Base-by-base conservation (phyloP, 2,113 vertebrate genomes). In the Syngnathus typhle region DNA sequence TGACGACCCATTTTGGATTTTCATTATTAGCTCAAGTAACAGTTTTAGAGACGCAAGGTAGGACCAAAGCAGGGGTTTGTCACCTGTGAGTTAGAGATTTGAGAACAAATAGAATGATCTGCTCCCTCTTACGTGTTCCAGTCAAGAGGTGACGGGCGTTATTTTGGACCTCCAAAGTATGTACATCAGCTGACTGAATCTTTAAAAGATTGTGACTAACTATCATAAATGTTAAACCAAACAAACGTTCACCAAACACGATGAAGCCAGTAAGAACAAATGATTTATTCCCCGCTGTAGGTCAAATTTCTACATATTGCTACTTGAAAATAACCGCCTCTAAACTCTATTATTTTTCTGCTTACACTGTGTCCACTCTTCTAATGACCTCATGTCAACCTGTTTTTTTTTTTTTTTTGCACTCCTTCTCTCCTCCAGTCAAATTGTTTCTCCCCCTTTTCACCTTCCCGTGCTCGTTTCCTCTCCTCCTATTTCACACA, bases 271-370 rank as follows among this genome's bases (percentile, higher is more conserved):
- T 5, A 47, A 47, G 15, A 47, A 47, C 46, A 47, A 4, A 32
- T 5, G 5, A 16, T 47, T 16, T 21, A 10, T 52, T 10, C 21
- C 49, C 7, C 12, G 1, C 55, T 15, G 15, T 32, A 32, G 55
- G 38, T 61, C 38, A 61, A 61, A 36, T 32, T 61, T 62, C 12
- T 23, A 15, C 21, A 44, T 15, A 39, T 41, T 27, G 5, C 55
- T 16, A 32, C 21, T 55, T 55, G n/a, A 55, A 55, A 21, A 55
- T 55, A 55, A 55, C 23, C 21, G 23, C 55, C 27, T 62, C 41
- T 46, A 52, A 77, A 84, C 81, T 84, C 81, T 82, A 75, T 82
- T 82, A 81, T 81, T 77, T 36, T 74, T 81, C 74, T 75, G 78
- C 83, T 83, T 75, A 84, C 73, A 77, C 61, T 13, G 37, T 43